Base-by-base conservation (phyloP, 2,113 vertebrate species). In the Xyrauchen texanus region DNA sequence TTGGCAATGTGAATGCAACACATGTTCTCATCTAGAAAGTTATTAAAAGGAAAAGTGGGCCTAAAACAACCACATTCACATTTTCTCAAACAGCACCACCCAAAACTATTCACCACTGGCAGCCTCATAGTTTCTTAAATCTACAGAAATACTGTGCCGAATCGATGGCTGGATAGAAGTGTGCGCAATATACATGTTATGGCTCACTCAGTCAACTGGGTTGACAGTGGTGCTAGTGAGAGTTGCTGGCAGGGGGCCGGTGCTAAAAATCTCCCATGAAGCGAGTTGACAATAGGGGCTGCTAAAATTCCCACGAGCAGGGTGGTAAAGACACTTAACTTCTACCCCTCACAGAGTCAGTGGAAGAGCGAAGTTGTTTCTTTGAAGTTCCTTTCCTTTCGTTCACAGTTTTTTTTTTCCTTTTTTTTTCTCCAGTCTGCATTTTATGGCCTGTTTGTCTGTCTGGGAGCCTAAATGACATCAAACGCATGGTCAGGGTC, bases 401-500 rank as follows among this genome's bases (percentile, higher is more conserved):
- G 11, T 76, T 81, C 62, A 71, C 52, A 66, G 13, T 15, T 11
- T 60, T 79, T 68, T 58, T 66, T 34, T 65, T 68, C 62, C 70
- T 79, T 34, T 3, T 34, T 34, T 34, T 69, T 61, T 60, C 60
- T 63, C 66, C 77, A 79, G 68, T 81, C 73, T 74, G 70, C 74
- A 78, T 81, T 80, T 88, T 84, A 85, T 80, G 68, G 81, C 81
- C 88, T 72, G 82, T 84, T 83, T 87, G 83, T 86, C 81, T 77
- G 84, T 86, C 52, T 88, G 87, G 82, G 84, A 87, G 86, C 83
- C 85, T 89, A 82, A 79, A 86, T 87, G 88, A 90, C 89, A 91
- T 88, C 89, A 91, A 88, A 90, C 87, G 88, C 86, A 88, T 88
- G 88, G 82, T 87, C 85, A 88, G 83, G 79, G 82, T 82, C 87